These are phyloP conservation scores for Oryzias curvinotus DNA, from an alignment of 2,113 vertebrate genomes.

Conservation along the genomic window DNA sequence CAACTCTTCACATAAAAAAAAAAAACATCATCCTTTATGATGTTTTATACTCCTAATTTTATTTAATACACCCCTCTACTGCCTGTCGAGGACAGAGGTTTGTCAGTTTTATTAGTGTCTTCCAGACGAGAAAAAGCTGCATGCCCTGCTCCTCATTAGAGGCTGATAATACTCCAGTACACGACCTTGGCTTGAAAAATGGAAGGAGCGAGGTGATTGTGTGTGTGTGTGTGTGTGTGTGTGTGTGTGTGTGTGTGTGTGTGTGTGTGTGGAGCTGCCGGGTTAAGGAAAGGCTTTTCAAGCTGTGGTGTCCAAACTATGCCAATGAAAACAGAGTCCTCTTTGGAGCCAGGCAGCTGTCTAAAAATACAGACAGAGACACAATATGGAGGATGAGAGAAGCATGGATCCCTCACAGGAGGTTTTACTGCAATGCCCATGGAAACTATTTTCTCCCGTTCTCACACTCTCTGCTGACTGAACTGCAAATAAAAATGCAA, in stretches of 20 bases:
- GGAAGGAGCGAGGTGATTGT: conserved; percentile 40
- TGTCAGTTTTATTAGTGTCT: conserved; percentile 70
- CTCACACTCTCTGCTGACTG: background rate
- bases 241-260: conserved; percentile 32
- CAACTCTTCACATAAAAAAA: background rate
- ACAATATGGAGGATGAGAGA: conserved; percentile 71
- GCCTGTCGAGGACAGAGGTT: conserved; percentile 35
- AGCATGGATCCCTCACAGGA: conserved; percentile 50
- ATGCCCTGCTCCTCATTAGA: conserved; percentile 70
- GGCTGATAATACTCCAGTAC: conserved; percentile 58
- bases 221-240: conserved; percentile 31
- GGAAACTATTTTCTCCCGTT: conserved; percentile 20
- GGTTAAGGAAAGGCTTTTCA: conserved; percentile 74
- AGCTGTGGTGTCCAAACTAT: conserved; percentile 70
- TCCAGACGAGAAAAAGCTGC: conserved; percentile 73
- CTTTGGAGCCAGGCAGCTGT: conserved; percentile 69
- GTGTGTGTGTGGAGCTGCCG: conserved; percentile 35
- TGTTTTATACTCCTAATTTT: conserved; percentile 25
- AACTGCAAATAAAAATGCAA: no score
- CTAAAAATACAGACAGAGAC: conserved; percentile 73
- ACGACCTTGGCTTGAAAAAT: conserved; percentile 71
- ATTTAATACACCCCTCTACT: conserved; percentile 29
- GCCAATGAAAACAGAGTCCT: conserved; percentile 74
- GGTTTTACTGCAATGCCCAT: conserved; percentile 43
- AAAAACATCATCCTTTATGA: conserved; percentile 25